Conservation (phyloP, 2,113 vertebrate genomes). For the Bufo bufo region DNA sequence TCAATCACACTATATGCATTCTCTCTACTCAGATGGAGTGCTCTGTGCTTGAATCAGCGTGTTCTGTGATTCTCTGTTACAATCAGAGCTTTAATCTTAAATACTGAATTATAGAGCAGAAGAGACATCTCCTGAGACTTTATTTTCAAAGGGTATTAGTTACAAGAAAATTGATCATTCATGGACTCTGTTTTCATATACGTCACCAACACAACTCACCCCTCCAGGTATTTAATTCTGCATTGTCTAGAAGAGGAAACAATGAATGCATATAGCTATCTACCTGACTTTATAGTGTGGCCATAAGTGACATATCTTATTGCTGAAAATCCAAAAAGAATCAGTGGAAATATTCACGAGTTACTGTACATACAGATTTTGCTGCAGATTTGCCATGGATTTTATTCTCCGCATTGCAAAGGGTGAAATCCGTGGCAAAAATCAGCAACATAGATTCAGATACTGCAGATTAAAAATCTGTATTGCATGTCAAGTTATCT, state of each 20-base stretch:
- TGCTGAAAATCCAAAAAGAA: too few relatives aligned
- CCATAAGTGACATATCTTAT: too few relatives aligned
- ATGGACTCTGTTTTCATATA: not conserved
- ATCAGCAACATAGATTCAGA: too few relatives aligned
- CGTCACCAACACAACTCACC: not conserved
- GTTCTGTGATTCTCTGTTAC: not conserved
- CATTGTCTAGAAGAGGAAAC: not conserved
- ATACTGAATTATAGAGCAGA: not conserved
- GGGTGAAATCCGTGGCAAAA: too few relatives aligned
- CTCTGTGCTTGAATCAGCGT: not conserved
- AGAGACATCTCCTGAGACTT: not conserved
- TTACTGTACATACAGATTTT: too few relatives aligned
- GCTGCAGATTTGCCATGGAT: too few relatives aligned
- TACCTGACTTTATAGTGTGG: not conserved
- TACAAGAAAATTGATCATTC: not conserved
- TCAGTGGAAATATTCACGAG: too few relatives aligned
- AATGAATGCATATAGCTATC: not conserved
- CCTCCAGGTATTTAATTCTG: not conserved
- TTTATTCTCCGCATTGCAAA: too few relatives aligned
- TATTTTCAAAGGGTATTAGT: not conserved
- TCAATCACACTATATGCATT: not conserved
- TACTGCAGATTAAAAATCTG: too few relatives aligned
- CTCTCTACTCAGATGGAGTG: not conserved
- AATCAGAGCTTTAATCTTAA: constrained; percentile 3
- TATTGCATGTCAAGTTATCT: too few relatives aligned